Percentiles rank a stretch among this genome's conserved stretches.
These are phyloP conservation scores for Heliconius charithonia DNA, from an alignment of 2,888 invertebrate genomes.

Conservation along the genomic window DNA sequence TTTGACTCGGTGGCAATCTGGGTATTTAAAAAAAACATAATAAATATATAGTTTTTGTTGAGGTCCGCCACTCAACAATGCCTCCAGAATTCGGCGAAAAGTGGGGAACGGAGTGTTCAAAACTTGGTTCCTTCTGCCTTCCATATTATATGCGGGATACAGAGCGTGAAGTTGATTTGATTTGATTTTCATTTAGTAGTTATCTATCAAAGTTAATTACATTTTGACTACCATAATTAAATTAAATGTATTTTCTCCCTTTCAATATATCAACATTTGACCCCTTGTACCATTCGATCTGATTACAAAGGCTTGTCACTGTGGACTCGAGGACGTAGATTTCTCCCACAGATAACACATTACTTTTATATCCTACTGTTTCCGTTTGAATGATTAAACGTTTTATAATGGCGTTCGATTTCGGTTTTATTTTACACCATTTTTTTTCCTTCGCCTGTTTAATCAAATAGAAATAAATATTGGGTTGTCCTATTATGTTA, in stretches of 20 bases:
- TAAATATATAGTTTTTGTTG: too few species aligned
- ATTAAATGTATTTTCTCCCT: conserved; percentile 12
- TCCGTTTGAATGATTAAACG: conserved; percentile 20
- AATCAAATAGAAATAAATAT: background rate
- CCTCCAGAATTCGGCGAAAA: too few species aligned
- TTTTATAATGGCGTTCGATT: background rate
- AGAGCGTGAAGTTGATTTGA: too few species aligned
- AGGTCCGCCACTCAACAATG: too few species aligned
- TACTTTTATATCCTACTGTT: conserved; percentile 24
- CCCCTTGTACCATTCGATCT: conserved; percentile 18
- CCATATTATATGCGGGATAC: too few species aligned
- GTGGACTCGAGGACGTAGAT: conserved; percentile 15
- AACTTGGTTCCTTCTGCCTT: too few species aligned
- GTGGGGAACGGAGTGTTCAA: too few species aligned
- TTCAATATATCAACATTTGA: conserved; percentile 17
- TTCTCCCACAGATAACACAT: conserved; percentile 22
- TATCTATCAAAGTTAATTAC: background rate
- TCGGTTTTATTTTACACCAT: background rate
- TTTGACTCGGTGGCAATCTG: too few species aligned
- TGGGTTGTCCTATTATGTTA: background rate
- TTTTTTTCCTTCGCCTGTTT: background rate
- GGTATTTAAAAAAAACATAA: too few species aligned
- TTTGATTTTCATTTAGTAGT: too few species aligned
- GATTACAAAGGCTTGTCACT: conserved; percentile 14
- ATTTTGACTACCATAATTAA: background rate